Percentiles rank a stretch among this genome's conserved stretches.
These are phyloP conservation scores for Pao palembangensis DNA, from an alignment of 2,113 vertebrate species.

Conservation along the genomic window DNA sequence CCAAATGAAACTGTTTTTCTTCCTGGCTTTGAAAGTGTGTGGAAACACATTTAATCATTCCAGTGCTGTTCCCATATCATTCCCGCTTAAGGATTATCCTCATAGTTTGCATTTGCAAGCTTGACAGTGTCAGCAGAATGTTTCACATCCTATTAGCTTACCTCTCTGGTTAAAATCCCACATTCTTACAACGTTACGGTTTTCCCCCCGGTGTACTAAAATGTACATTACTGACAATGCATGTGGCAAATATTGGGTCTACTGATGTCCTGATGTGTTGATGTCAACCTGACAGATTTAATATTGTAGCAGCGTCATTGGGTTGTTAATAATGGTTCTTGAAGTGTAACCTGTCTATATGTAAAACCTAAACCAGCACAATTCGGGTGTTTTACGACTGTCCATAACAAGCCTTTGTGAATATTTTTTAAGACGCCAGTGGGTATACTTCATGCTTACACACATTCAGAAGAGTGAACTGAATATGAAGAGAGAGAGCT, in stretches of 20 bases:
- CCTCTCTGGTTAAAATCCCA: constrained; percentile 21
- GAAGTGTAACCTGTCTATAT: constrained; percentile 13
- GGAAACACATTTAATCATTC: constrained; percentile 29
- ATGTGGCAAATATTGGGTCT: constrained; percentile 23
- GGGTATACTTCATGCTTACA: constrained; percentile 43
- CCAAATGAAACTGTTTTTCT: constrained; percentile 42
- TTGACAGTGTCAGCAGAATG: constrained; percentile 3
- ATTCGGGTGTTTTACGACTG: constrained; percentile 38
- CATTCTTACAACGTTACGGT: constrained; percentile 4
- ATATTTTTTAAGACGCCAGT: constrained; percentile 35
- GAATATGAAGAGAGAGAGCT: constrained; percentile 34
- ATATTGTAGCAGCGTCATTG: constrained; percentile 59
- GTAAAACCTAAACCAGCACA: constrained; percentile 28
- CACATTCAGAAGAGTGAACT: constrained; percentile 29
- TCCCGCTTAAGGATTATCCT: constrained; percentile 5
- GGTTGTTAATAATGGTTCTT: constrained; percentile 31
- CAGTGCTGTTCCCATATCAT: neutral
- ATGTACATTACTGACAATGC: constrained; percentile 21
- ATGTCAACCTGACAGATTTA: constrained; percentile 37
- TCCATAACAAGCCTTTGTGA: constrained; percentile 31
- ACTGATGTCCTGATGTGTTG: constrained; percentile 9
- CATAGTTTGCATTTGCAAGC: constrained; percentile 9
- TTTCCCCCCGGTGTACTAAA: constrained; percentile 8
- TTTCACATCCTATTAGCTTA: constrained; percentile 29
- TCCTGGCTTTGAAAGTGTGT: constrained; percentile 39